Conservation (phyloP, 1,140 invertebrate genomes). For the Saxidomus purpurata region DNA sequence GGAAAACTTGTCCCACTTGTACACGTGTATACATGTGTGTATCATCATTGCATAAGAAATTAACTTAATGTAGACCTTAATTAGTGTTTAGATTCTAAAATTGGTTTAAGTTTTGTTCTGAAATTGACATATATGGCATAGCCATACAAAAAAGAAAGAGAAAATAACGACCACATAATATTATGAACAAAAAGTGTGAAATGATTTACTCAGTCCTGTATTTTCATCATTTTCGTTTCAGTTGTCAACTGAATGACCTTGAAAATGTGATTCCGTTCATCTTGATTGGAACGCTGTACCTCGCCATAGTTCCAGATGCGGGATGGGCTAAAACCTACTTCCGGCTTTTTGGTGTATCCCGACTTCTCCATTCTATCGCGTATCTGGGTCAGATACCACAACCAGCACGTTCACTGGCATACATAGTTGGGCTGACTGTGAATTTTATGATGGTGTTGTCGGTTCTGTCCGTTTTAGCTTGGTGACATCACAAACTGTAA, state of each 20-base stretch:
- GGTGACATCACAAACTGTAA: no score
- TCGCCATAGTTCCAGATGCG: slow-evolving; percentile 88
- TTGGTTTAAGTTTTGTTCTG: no score
- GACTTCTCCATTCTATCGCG: background rate
- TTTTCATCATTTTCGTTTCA: slow-evolving; percentile 78
- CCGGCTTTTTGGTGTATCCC: background rate
- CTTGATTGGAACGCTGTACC: slow-evolving; percentile 88
- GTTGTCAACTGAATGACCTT: slow-evolving; percentile 91
- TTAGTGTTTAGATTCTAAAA: no score
- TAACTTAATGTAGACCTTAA: no score
- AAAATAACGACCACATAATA: no score
- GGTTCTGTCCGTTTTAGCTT: slow-evolving; percentile 76
- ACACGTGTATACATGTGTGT: no score
- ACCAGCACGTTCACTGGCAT: background rate
- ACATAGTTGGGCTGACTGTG: background rate
- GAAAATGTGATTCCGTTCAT: slow-evolving; percentile 91
- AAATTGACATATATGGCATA: no score
- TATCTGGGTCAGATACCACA: background rate
- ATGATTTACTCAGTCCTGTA: no score
- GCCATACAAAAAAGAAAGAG: no score
- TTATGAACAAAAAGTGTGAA: no score
- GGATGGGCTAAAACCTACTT: background rate
- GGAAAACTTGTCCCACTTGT: no score
- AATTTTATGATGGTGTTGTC: slow-evolving; percentile 8
- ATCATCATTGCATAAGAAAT: no score